These are phyloP conservation scores for Bombylius discolor DNA, from an alignment of 2,888 invertebrate species.

Conservation along the genomic window DNA sequence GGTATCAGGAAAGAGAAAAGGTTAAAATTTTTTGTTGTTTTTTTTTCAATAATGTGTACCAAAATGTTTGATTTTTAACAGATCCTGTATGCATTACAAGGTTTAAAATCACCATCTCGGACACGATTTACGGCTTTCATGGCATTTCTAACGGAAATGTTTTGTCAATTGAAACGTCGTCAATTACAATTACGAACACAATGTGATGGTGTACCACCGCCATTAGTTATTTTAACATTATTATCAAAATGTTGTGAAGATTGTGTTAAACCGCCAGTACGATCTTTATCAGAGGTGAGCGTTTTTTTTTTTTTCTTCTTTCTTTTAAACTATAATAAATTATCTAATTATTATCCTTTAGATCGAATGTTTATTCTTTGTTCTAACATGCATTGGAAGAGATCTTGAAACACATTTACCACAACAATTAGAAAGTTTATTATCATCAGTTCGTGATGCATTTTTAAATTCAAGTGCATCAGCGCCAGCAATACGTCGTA, in stretches of 20 bases:
- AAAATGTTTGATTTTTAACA: constrained; percentile 8
- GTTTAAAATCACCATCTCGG: constrained; percentile 45
- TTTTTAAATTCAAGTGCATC: constrained; percentile 63
- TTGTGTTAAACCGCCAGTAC: constrained; percentile 69
- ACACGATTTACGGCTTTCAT: constrained; percentile 70
- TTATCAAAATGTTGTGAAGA: constrained; percentile 83
- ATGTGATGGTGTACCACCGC: constrained; percentile 50
- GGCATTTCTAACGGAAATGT: constrained; percentile 82
- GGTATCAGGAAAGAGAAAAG: constrained; percentile 73
- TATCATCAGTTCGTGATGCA: constrained; percentile 70
- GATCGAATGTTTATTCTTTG: constrained; percentile 82
- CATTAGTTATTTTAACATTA: constrained; percentile 65
- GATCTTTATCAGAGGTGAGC: constrained; percentile 64
- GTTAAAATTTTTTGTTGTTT: constrained; percentile 22
- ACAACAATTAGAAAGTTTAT: constrained; percentile 62
- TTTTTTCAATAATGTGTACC: neutral
- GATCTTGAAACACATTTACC: constrained; percentile 75
- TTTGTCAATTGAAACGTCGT: constrained; percentile 65
- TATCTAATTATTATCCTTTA: constrained; percentile 26
- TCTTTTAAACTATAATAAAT: too few species aligned
- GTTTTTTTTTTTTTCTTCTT: too few species aligned
- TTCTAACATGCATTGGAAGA: constrained; percentile 75
- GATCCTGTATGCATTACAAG: constrained; percentile 33
- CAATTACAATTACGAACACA: constrained; percentile 43
- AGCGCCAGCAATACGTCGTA: constrained; percentile 65